Evolutionary conservation across 2,113 vertebrate genomes (phyloP).

Genomic region (Tiliqua scincoides): DNA sequence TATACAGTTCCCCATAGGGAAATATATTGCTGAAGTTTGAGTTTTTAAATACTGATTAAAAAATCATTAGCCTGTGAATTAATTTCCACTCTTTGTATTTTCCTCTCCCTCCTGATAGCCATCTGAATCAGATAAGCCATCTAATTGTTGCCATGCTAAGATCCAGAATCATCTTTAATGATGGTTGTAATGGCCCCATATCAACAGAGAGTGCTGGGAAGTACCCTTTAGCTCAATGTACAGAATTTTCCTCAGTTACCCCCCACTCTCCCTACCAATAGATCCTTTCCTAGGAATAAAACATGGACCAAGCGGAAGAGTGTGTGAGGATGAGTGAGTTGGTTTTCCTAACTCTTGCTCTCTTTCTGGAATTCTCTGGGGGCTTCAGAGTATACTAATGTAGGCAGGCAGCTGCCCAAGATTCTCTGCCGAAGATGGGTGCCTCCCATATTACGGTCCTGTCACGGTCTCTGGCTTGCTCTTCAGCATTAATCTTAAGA

Average conservation of each 20-base stretch:
- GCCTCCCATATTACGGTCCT: no score
- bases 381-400: not conserved
- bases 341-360: not conserved
- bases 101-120: slow-evolving; percentile 67
- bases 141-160: slow-evolving; percentile 39
- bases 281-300: not conserved
- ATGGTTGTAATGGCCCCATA: slow-evolving; percentile 38
- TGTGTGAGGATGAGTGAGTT: not conserved
- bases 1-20: slow-evolving; percentile 72
- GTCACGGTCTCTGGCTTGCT: not conserved
- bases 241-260: not conserved
- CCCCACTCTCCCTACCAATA: not conserved
- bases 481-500: no score
- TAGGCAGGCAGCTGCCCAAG: not conserved
- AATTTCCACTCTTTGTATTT: slow-evolving; percentile 73
- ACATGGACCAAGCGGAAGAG: not conserved
- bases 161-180: slow-evolving; percentile 63
- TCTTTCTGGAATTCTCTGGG: not conserved
- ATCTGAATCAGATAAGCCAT: slow-evolving; percentile 64
- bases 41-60: slow-evolving; percentile 81
- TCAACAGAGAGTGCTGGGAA: slow-evolving; percentile 25
- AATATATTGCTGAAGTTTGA: slow-evolving; percentile 72
- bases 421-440: not conserved
- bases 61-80: slow-evolving; percentile 79
- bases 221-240: not conserved